A percentile compares a stretch with the other conserved stretches of the same genome.
Evolutionary conservation across 2,888 invertebrate genomes (phyloP).

Genomic region (Drosophila meridiana): DNA sequence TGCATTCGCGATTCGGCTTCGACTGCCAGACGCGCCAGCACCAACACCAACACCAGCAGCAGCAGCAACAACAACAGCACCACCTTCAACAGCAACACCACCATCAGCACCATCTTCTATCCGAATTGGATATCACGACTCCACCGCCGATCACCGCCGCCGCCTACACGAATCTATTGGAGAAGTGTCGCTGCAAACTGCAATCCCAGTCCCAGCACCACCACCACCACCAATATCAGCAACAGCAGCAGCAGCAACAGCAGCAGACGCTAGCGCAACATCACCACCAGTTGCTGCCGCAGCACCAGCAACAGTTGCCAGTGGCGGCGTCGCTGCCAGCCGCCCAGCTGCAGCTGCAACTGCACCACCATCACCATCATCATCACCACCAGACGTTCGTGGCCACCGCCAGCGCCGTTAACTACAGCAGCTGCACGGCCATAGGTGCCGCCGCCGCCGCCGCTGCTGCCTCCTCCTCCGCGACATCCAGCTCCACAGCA

Average conservation of each 20-base stretch:
- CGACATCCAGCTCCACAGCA: constrained; percentile 44
- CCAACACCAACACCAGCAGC: constrained; percentile 57
- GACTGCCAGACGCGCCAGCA: constrained; percentile 76
- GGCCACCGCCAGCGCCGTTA: constrained; percentile 72
- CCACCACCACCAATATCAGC: constrained; percentile 40
- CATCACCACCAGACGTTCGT: constrained; percentile 79
- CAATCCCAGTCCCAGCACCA: constrained; percentile 44
- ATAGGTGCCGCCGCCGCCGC: constrained; percentile 38
- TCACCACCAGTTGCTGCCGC: constrained; percentile 51
- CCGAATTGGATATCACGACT: constrained; percentile 58
- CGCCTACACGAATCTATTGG: constrained; percentile 70
- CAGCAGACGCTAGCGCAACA: constrained; percentile 46
- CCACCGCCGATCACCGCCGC: constrained; percentile 33
- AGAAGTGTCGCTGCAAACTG: constrained; percentile 81
- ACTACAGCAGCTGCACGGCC: constrained; percentile 67
- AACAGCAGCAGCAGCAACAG: constrained; percentile 52
- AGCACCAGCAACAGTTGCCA: constrained; percentile 59
- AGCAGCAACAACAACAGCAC: constrained; percentile 46
- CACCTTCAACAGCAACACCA: constrained; percentile 51
- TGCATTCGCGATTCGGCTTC: constrained; percentile 82
- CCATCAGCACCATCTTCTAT: constrained; percentile 49
- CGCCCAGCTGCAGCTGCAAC: constrained; percentile 74
- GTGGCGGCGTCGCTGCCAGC: constrained; percentile 60
- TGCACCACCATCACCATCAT: constrained; percentile 78
- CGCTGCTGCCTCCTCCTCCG: constrained; percentile 27